Evolutionary conservation across 2,888 invertebrate species (phyloP), one percentile per base, ranked within the genome.

Genomic region (Xanthia togata): DNA sequence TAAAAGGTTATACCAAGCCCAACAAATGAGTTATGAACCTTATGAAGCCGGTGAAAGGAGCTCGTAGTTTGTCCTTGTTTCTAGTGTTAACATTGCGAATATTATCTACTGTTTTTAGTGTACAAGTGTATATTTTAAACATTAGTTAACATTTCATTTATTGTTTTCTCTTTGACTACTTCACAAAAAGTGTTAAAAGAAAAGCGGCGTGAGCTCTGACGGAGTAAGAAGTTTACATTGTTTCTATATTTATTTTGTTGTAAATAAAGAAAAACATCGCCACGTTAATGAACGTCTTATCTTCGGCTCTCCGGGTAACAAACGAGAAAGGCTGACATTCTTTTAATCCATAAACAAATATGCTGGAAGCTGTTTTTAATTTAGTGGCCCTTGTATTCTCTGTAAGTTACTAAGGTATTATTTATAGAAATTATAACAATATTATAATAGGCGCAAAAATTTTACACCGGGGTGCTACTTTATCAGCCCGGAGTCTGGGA

Each of bases 271-370:
- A 72, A 69, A 78, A 60, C 73, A 79, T 31, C 17, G 69, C 55
- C 11, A 47, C 81, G 73, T 65, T 60, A 81, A 81, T 70, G 65
- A 73, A 81, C 78, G 47, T 50, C 73, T 78, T 81, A 81, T 81
- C 81, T 65, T 41, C 8, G 23, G 35, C 68, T 68, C 4, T 20
- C 12, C 31, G 35, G 53, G 55, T 67, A 80, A 62, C 63, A 65
- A 80, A 70, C 76, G 64, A 41, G n/a, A 41, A 35, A 62, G 41
- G 67, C 57, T 60, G 68, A 68, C 50, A 57, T 60, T 55, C 38
- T 80, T 70, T 62, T 55, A 60, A 76, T 69, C 38, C 74, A 11
- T 59, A 31, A 65, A 65, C 23, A 57, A 79, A 79, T 70, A 17
- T 35, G 6, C 35, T 53, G 6, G 53, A 35, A 53, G 12, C 35